Conservation (phyloP, 2,888 invertebrate species). For the Campaea margaritaria region DNA sequence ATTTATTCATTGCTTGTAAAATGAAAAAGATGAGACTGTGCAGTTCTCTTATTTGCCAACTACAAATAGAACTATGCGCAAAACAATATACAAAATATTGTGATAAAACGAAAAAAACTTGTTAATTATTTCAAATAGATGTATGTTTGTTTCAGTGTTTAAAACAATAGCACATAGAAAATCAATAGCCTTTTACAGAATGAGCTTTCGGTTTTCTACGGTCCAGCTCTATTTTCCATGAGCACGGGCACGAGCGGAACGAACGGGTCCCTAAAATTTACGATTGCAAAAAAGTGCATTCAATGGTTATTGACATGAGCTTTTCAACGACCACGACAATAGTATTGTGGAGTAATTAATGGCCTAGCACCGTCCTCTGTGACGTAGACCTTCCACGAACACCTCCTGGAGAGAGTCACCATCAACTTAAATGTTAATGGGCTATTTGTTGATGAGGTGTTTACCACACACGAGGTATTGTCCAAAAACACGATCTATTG, state of each 20-base stretch:
- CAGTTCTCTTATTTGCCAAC: too few species aligned
- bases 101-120: too few species aligned
- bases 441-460: slow-evolving; percentile 39
- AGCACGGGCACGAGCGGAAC: slow-evolving; percentile 36
- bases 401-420: slow-evolving; percentile 64
- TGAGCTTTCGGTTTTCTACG: background rate
- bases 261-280: slow-evolving; percentile 38
- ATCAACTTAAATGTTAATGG: slow-evolving; percentile 61
- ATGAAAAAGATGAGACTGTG: too few species aligned
- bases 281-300: slow-evolving; percentile 43
- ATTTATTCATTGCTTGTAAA: too few species aligned
- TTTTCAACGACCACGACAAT: slow-evolving; percentile 62
- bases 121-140: too few species aligned
- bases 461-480: slow-evolving; percentile 61
- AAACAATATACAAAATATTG: too few species aligned
- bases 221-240: background rate
- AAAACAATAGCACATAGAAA: background rate
- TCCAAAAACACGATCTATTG: slow-evolving; percentile 11
- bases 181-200: too few species aligned
- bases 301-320: slow-evolving; percentile 59
- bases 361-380: slow-evolving; percentile 54
- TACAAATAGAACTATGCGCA: too few species aligned
- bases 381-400: slow-evolving; percentile 65
- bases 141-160: slow-evolving; percentile 2
- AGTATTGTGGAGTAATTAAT: slow-evolving; percentile 72